Evolutionary conservation across 2,888 invertebrate species (phyloP), one percentile per base, ranked within the genome.

Genomic region (Eumerus sabulonum): DNA sequence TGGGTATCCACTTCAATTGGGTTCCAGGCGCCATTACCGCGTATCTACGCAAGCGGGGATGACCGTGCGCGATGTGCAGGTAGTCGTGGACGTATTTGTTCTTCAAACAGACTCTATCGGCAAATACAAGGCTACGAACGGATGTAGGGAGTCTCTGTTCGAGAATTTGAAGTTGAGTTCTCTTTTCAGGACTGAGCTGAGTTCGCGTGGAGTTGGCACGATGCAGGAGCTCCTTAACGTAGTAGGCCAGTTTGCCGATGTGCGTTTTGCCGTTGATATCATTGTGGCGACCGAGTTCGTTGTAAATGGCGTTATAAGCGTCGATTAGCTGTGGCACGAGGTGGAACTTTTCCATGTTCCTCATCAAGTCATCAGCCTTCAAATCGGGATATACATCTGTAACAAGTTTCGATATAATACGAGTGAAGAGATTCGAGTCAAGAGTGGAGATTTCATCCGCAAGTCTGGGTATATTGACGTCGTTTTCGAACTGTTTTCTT

Each of bases 341-440:
- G 12, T 79, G 79, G 17, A 79, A 70, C 35, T 60, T 74, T 27
- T 79, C 79, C 74, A 79, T 79, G 42, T 74, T 74, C 14, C 79
- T 59, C 74, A 79, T 74, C 40, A 79, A 12, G 1, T 70, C 48
- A 14, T 74, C 74, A 7, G 67, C 74, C 0, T 74, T 64, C 2
- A 64, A 54, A 17, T 60, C 48, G 0, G 79, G 47, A 36, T 79
- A 79, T 1, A 64, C 38, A 0, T 45, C 63, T 3, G 60, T 18
- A 45, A 79, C 14, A 9, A 79, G 60, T 14, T 64, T 74, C 13
- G 79, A 60, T 14, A 79, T 74, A n/a, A 79, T 70, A 13, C 44
- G 48, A 1, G 54, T 74, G 36, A 79, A 79, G 1, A 79, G 64
- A 12, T 45, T 42, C 0, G 63, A 13, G 19, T 79, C 79, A 1